Evolutionary conservation across 2,888 invertebrate genomes (phyloP).

Genomic region (Xanthia icteritia): DNA sequence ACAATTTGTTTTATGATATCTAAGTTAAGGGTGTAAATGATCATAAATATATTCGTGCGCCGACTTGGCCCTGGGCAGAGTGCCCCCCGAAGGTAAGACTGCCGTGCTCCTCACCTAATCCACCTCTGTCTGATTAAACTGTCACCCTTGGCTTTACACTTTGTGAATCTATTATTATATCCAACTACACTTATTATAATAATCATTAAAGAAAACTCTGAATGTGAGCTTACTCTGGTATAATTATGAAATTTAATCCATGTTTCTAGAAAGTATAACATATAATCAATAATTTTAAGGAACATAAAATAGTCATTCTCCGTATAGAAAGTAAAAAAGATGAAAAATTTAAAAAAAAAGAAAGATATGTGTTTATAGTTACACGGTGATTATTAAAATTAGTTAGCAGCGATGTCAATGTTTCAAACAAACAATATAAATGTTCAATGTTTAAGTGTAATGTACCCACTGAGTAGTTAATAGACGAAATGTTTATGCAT

Average conservation of each 20-base stretch:
- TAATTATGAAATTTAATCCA: slow-evolving; percentile 29
- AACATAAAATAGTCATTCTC: slow-evolving; percentile 43
- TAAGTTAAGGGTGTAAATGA: slow-evolving; percentile 45
- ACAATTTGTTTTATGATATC: slow-evolving; percentile 39
- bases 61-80: slow-evolving; percentile 20
- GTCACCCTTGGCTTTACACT: slow-evolving; percentile 48
- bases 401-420: slow-evolving; percentile 63
- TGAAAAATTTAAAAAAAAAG: slow-evolving; percentile 30
- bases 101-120: slow-evolving; percentile 24
- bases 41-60: slow-evolving; percentile 18
- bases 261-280: slow-evolving; percentile 50
- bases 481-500: slow-evolving; percentile 53
- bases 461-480: slow-evolving; percentile 56
- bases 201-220: slow-evolving; percentile 49
- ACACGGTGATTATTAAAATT: slow-evolving; percentile 46
- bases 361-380: slow-evolving; percentile 42
- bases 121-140: slow-evolving; percentile 24
- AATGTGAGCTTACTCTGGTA: slow-evolving; percentile 50
- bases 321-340: slow-evolving; percentile 24
- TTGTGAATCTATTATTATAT: slow-evolving; percentile 49
- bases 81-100: slow-evolving; percentile 4
- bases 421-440: slow-evolving; percentile 54
- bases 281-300: slow-evolving; percentile 62
- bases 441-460: slow-evolving; percentile 56
- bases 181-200: slow-evolving; percentile 19